These are phyloP conservation scores for Scelioninae gen. 1 DNA, from an alignment of 2,888 invertebrate species.

Conservation along the genomic window DNA sequence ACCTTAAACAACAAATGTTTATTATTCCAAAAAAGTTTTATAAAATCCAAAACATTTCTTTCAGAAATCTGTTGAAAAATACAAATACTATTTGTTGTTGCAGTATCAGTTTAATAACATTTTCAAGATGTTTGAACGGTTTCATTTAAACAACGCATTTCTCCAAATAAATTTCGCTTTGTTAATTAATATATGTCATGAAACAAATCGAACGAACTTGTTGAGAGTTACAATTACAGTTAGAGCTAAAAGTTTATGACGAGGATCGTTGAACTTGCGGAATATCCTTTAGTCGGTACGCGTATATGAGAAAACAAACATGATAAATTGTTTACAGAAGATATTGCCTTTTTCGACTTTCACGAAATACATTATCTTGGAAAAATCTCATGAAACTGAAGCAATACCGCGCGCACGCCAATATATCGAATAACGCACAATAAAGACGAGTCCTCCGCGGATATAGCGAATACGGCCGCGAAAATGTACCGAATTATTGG, in stretches of 20 bases:
- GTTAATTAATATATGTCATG: too few species aligned
- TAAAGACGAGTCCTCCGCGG: slow-evolving; percentile 5
- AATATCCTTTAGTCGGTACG: neutral
- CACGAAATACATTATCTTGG: slow-evolving; percentile 24
- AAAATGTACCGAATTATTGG: slow-evolving; percentile 56
- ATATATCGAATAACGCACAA: slow-evolving; percentile 21
- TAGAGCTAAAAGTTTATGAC: neutral
- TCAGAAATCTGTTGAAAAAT: too few species aligned
- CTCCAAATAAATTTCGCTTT: too few species aligned
- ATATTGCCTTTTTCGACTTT: slow-evolving; percentile 29
- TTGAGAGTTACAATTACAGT: neutral
- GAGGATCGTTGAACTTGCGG: neutral
- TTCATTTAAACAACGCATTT: too few species aligned
- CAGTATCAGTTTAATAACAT: too few species aligned
- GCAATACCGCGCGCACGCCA: slow-evolving; percentile 30
- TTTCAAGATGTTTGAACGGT: too few species aligned
- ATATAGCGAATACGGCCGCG: slow-evolving; percentile 22
- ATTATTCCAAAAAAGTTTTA: too few species aligned
- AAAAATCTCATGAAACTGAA: slow-evolving; percentile 41
- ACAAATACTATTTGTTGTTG: too few species aligned
- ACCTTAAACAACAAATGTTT: too few species aligned
- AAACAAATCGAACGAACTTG: too few species aligned
- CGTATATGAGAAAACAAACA: slow-evolving; percentile 27
- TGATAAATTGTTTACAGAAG: slow-evolving; percentile 52
- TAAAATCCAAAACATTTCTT: too few species aligned